Evolutionary conservation across 2,888 invertebrate species (phyloP).

Genomic region (Acleris cristana): DNA sequence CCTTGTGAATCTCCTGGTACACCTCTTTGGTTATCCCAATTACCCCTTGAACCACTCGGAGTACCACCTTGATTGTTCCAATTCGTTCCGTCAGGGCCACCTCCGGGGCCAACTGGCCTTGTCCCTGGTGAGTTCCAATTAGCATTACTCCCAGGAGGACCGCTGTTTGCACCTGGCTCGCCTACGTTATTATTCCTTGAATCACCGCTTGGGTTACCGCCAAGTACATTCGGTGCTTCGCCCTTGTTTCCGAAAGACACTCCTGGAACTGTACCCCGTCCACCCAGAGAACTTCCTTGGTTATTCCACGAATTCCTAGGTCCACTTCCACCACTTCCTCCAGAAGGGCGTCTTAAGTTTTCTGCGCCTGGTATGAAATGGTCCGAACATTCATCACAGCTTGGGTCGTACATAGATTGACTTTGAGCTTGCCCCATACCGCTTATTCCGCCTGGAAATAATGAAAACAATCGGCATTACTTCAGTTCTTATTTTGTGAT

Average conservation of each 20-base stretch:
- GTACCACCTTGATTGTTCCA: neutral
- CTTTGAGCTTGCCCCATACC: conserved; percentile 96
- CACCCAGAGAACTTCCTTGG: conserved; percentile 27
- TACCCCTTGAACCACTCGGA: neutral
- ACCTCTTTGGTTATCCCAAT: neutral
- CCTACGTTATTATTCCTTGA: neutral
- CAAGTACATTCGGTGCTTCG: neutral
- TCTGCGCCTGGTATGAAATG: conserved; percentile 53
- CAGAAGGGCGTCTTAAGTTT: conserved; percentile 51
- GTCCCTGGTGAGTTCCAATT: neutral
- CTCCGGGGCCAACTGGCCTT: neutral
- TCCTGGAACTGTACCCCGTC: conserved; percentile 7
- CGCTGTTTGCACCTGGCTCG: neutral
- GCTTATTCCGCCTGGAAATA: conserved; percentile 86
- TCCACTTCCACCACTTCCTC: conserved; percentile 26
- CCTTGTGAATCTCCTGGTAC: too few species aligned
- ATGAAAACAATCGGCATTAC: neutral
- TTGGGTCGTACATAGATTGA: conserved; percentile 88
- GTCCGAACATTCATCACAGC: conserved; percentile 87
- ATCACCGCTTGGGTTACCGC: neutral
- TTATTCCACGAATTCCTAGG: conserved; percentile 11
- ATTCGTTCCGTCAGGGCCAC: neutral
- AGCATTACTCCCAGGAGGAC: neutral
- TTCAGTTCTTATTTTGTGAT: too few species aligned
- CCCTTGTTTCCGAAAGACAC: neutral